Evolutionary conservation across 1,140 invertebrate species (phyloP), one percentile per base, ranked within the genome.

Genomic region (Mycetomoellerius zeteki): DNA sequence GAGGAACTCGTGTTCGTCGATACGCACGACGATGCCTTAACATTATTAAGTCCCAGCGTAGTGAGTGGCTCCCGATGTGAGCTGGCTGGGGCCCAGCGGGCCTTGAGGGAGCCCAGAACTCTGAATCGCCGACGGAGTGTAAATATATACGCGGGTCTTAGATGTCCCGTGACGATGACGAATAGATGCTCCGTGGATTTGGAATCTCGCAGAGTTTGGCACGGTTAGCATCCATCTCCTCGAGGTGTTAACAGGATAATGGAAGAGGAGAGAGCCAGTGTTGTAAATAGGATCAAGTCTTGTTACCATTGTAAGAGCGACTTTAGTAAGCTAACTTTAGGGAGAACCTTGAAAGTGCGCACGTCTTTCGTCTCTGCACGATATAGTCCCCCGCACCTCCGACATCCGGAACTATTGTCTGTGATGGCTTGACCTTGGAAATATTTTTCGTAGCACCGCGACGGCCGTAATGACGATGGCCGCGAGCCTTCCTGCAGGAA

Each of bases 281-380:
- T 84, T 93, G 93, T 93, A 94, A 86, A 93, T 93, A 93, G 71
- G 76, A 89, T 91, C 87, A 81, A 92, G 85, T 94, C 92, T 94
- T 94, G 92, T 94, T 94, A 94, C 77, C 24, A 84, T 92, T 92
- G 81, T 94, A 93, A 91, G 89, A 58, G 80, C 90, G 86, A 92
- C 84, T 87, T 91, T 65, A 86, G 81, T 90, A 90, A 90, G 77
- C 47, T 91, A 91, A 87, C 58, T 89, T 85, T 90, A 90, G 80
- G 81, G 33, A 71, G 81, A 85, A 76, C 47, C 65, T 89, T 86
- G 82, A 90, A 86, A 90, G 89, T 88, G 86, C 80, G 77, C 77
- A 86, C 87, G 86, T 84, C 75, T 88, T 88, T 86, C 56, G 56
- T 88, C 75, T 86, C 65, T 77, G 64, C 58, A 77, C 62, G 30